Evolutionary conservation across 2,797 vertebrate genomes (phyloP), one percentile per base, ranked within the genome.

Genomic region (Amblyopsis hoosieri): DNA sequence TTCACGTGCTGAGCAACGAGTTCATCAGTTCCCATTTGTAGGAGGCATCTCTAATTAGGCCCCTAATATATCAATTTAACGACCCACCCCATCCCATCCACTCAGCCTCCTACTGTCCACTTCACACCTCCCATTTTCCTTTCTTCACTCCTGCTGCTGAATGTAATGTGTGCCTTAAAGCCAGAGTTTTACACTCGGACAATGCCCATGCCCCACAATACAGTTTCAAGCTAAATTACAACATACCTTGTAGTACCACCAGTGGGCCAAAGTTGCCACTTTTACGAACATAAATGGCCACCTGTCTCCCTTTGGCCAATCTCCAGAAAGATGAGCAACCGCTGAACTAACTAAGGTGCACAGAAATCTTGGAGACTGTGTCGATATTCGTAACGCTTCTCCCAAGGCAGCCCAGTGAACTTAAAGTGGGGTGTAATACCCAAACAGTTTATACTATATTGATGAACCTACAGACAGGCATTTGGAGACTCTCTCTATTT

Each of bases 11-110:
- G 78, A 86, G 79, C 89, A 91, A 89, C 69, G 84, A 92, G 69
- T 92, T 90, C 86, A 91, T 91, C 90, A 90, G 91, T 91, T 92
- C 90, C 86, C 88, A 90, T 92, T 89, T 89, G 86, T 71, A 86
- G 72, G 67, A 90, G 86, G 83, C 89, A 87, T 91, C 90, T 92
- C 91, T 92, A 92, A 91, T 93, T 90, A 89, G 89, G 77, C 86
- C 81, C 79, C 84, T 86, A 89, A 91, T 92, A 87, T 77, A 92
- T 92, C 90, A 91, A 89, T 89, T 84, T 92, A 91, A 92, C 91
- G 86, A 89, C 85, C 89, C 86, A 64, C 71, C 67, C 74, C 61
- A 72, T 70, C 54, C 56, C 69, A 57, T 60, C 51, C 14, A 19
- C 50, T 17, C 23, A 23, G 45, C 14, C 54, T 52, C 58, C 1